These are phyloP conservation scores for Trichechus manatus DNA, from an alignment of 2,113 vertebrate species.

Conservation along the genomic window DNA sequence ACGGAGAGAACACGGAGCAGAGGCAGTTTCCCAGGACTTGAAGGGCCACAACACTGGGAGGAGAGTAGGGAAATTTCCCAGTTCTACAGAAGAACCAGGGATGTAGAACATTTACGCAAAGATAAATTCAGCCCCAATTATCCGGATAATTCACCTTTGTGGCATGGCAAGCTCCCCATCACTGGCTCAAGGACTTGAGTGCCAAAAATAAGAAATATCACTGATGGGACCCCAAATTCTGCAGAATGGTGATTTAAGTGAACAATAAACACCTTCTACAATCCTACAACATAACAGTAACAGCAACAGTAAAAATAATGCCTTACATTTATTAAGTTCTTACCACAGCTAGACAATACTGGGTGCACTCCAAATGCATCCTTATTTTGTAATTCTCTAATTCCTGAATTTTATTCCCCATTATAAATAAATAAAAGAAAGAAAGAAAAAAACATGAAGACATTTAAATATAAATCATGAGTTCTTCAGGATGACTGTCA, in stretches of 20 bases:
- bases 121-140: not conserved
- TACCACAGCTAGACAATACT: no score
- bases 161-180: not conserved
- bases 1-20: rapidly evolving
- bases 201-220: not conserved
- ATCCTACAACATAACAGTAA: not conserved
- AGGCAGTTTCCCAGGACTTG: no score
- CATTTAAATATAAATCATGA: not conserved
- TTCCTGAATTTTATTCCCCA: not conserved
- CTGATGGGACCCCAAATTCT: not conserved
- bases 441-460: not conserved
- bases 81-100: not conserved
- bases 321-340: not conserved
- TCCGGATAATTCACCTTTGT: not conserved
- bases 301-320: not conserved
- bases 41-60: not conserved
- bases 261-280: not conserved
- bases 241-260: not conserved
- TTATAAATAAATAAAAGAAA: not conserved
- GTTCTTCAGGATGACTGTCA: not conserved
- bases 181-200: not conserved
- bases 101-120: not conserved
- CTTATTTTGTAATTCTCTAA: not conserved
- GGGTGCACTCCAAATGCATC: not conserved
- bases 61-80: not conserved